These are phyloP conservation scores for Microplitis mediator DNA, from an alignment of 1,140 invertebrate genomes.

Conservation along the genomic window DNA sequence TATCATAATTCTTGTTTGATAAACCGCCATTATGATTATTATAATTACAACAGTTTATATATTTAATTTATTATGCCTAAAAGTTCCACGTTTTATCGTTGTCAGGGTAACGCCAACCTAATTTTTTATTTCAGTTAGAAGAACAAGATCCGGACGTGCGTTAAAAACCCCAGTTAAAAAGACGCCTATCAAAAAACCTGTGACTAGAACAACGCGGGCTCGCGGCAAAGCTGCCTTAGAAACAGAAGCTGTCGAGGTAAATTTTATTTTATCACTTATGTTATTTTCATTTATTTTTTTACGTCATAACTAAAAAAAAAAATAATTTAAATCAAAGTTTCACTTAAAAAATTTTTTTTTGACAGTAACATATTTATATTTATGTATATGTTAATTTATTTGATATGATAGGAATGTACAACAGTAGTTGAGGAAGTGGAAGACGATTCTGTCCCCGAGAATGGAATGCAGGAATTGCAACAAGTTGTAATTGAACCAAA, in stretches of 20 bases:
- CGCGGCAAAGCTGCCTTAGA: constrained; percentile 36
- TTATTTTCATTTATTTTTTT: background rate
- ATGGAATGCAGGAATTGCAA: constrained; percentile 41
- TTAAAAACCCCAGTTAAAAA: constrained; percentile 47
- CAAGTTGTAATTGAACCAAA: constrained; percentile 40
- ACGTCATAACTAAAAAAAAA: background rate
- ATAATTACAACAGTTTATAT: background rate
- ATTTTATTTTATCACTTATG: background rate
- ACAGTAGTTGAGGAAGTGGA: constrained; percentile 43
- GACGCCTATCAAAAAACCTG: constrained; percentile 44
- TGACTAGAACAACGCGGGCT: constrained; percentile 38
- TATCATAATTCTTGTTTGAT: constrained; percentile 3
- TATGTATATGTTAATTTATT: too few species aligned
- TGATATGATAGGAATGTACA: constrained; percentile 14
- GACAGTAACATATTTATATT: background rate
- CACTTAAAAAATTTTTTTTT: background rate
- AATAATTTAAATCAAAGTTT: background rate
- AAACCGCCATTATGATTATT: constrained; percentile 29
- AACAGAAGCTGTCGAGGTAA: constrained; percentile 27
- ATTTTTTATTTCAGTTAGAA: constrained; percentile 40
- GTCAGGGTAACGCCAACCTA: constrained; percentile 9
- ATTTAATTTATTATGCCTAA: constrained; percentile 13
- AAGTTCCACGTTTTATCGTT: constrained; percentile 8
- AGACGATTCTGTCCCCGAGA: constrained; percentile 38
- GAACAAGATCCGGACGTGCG: constrained; percentile 48